Evolutionary conservation across 2,113 vertebrate species (phyloP).

Genomic region (Sander vitreus): DNA sequence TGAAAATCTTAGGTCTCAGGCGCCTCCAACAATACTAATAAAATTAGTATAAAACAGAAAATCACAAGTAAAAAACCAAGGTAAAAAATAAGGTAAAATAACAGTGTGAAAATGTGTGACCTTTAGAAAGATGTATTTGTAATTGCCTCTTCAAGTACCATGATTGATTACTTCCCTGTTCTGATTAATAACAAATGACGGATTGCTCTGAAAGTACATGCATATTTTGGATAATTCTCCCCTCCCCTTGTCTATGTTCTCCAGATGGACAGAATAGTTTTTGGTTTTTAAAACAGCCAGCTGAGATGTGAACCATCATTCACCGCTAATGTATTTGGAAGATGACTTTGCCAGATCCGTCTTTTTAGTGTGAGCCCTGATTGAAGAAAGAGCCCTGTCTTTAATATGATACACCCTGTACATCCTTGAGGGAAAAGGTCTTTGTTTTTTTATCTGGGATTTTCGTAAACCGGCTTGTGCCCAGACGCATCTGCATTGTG

Average conservation of each 20-base stretch:
- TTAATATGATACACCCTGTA: background rate
- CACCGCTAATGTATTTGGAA: constrained; percentile 15
- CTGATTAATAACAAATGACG: constrained; percentile 64
- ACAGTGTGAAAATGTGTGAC: constrained; percentile 34
- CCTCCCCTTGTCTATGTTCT: constrained; percentile 17
- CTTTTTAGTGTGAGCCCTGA: background rate
- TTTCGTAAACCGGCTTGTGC: background rate
- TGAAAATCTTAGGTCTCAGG: no score
- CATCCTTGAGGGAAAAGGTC: background rate
- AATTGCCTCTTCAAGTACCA: constrained; percentile 46
- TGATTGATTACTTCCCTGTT: constrained; percentile 58
- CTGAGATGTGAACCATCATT: constrained; percentile 15
- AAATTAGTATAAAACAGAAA: no score
- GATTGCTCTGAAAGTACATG: constrained; percentile 26
- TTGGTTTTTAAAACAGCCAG: constrained; percentile 41
- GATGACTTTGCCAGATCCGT: constrained; percentile 13
- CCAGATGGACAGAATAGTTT: constrained; percentile 62
- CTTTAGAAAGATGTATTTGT: constrained; percentile 43
- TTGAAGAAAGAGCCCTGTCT: background rate
- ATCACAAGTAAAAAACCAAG: no score
- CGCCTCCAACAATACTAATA: no score
- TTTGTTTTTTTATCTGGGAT: background rate
- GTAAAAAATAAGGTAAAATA: no score
- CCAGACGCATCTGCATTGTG: background rate
- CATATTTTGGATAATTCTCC: constrained; percentile 33